Conservation (phyloP, 2,888 invertebrate species). For the Epicampocera succincta region DNA sequence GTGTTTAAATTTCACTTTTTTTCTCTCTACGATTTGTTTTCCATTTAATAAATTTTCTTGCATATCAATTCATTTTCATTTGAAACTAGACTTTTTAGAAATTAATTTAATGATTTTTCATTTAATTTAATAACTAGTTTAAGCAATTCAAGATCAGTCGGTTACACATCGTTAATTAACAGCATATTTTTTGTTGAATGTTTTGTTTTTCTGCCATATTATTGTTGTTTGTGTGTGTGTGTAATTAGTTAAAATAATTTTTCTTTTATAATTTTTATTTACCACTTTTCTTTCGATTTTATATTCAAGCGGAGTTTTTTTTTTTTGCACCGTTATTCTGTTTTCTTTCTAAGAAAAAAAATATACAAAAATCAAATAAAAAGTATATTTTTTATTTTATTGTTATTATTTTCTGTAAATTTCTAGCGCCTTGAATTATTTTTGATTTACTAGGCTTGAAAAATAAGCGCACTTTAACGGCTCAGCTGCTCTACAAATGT, state of each 20-base stretch:
- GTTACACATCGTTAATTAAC: conserved; percentile 59
- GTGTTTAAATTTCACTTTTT: conserved; percentile 41
- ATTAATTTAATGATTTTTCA: conserved; percentile 38
- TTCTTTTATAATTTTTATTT: background rate
- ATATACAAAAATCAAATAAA: too few species aligned
- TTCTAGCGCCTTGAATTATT: conserved; percentile 45
- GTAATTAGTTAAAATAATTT: background rate
- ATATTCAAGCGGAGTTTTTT: too few species aligned
- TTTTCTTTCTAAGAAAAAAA: too few species aligned
- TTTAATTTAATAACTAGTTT: conserved; percentile 56
- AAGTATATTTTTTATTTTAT: background rate
- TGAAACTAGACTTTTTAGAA: conserved; percentile 26
- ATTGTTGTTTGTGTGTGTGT: conserved; percentile 15
- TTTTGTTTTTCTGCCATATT: background rate
- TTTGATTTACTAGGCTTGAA: conserved; percentile 46
- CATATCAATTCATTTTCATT: conserved; percentile 48
- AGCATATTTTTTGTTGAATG: conserved; percentile 8
- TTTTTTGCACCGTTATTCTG: too few species aligned
- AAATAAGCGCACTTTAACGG: conserved; percentile 56
- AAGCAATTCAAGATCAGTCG: conserved; percentile 56
- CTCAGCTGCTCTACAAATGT: conserved; percentile 44
- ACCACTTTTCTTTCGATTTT: background rate
- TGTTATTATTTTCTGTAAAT: background rate
- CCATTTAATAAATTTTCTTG: background rate
- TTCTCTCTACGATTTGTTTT: conserved; percentile 2